Percentiles rank a stretch among this genome's conserved stretches.
These are phyloP conservation scores for Mellilla xanthometata DNA, from an alignment of 2,888 invertebrate genomes.

Conservation along the genomic window DNA sequence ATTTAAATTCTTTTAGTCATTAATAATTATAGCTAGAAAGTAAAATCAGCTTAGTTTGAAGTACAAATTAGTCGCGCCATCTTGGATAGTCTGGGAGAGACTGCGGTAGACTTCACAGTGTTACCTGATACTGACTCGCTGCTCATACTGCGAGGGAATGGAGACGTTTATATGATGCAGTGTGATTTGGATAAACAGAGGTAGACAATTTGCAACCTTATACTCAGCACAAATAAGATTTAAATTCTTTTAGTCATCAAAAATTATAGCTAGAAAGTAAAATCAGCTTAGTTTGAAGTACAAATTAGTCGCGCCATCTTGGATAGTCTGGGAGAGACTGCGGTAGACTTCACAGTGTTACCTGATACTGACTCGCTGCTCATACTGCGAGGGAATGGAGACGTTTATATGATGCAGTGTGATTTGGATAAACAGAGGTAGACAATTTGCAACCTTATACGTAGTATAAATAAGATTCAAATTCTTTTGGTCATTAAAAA, in stretches of 20 bases:
- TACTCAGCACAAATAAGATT: too few species aligned
- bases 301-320: slow-evolving; percentile 72
- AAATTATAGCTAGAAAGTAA: too few species aligned
- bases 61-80: slow-evolving; percentile 70
- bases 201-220: slow-evolving; percentile 37
- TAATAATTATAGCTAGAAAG: too few species aligned
- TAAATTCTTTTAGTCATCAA: too few species aligned
- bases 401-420: slow-evolving; percentile 84
- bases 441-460: slow-evolving; percentile 11
- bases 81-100: slow-evolving; percentile 89
- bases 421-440: slow-evolving; percentile 59
- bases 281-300: too few species aligned
- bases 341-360: slow-evolving; percentile 90
- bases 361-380: slow-evolving; percentile 78
- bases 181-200: slow-evolving; percentile 57
- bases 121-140: slow-evolving; percentile 68
- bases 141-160: slow-evolving; percentile 91
- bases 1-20: too few species aligned
- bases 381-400: slow-evolving; percentile 92
- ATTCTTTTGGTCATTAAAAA: too few species aligned
- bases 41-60: too few species aligned
- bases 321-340: slow-evolving; percentile 89
- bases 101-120: slow-evolving; percentile 92
- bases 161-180: slow-evolving; percentile 86
- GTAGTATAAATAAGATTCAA: too few species aligned